phyloP scores from a whole-genome alignment of 1,140 invertebrate genomes.

The Oncopeltus fasciatus region DNA sequence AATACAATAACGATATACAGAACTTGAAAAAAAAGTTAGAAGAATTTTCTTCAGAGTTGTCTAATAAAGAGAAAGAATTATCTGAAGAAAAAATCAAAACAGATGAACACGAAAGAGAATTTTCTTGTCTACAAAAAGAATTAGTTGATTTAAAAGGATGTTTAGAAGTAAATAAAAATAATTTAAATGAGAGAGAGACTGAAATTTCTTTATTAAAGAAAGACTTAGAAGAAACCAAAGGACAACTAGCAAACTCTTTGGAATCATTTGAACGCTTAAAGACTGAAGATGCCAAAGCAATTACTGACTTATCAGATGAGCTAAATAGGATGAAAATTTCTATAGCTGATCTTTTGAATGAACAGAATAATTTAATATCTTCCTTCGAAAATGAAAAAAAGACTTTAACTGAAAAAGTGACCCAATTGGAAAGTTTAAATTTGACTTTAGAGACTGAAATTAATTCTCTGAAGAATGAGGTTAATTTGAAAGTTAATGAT shows the following conservation, averaged over 20 bases:
- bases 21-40: slow-evolving; percentile 29
- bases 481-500: neutral
- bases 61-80: slow-evolving; percentile 35
- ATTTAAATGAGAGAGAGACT: slow-evolving; percentile 31
- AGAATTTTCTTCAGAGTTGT: slow-evolving; percentile 22
- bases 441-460: neutral
- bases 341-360: neutral
- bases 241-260: neutral
- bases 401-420: neutral
- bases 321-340: neutral
- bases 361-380: neutral
- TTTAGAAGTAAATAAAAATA: slow-evolving; percentile 27
- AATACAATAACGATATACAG: slow-evolving; percentile 29
- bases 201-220: slow-evolving; percentile 26
- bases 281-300: neutral
- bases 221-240: slow-evolving; percentile 3
- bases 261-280: neutral
- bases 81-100: slow-evolving; percentile 33
- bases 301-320: neutral
- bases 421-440: neutral
- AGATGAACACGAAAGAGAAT: neutral
- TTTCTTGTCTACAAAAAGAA: slow-evolving; percentile 26
- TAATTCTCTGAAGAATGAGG: neutral
- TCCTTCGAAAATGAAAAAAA: neutral
- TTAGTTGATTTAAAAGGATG: slow-evolving; percentile 26